Base-by-base conservation (phyloP, 2,113 vertebrate genomes). In the Himantopus leucocephalus region DNA sequence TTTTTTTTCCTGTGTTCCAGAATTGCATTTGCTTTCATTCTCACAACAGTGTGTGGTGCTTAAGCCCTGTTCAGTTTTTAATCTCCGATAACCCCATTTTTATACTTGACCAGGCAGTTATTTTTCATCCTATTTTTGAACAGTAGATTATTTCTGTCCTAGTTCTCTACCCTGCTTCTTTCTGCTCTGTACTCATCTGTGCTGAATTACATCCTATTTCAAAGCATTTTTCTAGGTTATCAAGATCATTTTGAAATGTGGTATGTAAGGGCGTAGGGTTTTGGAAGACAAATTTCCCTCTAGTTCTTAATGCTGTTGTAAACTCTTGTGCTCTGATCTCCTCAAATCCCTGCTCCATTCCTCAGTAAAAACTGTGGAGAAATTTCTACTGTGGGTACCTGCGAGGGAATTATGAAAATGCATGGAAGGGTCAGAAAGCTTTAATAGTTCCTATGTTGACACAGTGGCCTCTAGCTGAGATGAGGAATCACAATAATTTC, bases 161-260 rank as follows among this genome's bases (percentile, higher is more conserved):
- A 53, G 50, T 83, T 95, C 37, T 85, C 47, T 71, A 26, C 29
- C 18, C 86, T 77, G 53, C 75, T 88, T 83, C 76, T 90, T 92
- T 91, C 60, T 81, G 10, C n/a, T 90, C 47, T 53, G 17, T 70
- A 84, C 56, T 84, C 0, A 0, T 48, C 71, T 83, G 75, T 73
- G 59, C 82, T 70, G 79, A 92, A 89, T 95, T 91, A 26, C 29
- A 41, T 71, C 79, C 55, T 74, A 24, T 96, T 91, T 92, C 67
- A 89, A 70, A 94, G 76, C 72, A 16, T 58, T 94, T 95, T 96
- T 94, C 92, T 81, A 26, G 76, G 86, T 94, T 94, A 95, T 96
- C 85, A 62, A 58, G 75, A 83, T 93, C 0, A 74, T 71, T 95
- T 88, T 81, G 72, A 94, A 84, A 74, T 34, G 41, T 10, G 26